These are phyloP conservation scores for Sarcophaga caerulescens DNA, from an alignment of 2,888 invertebrate genomes.

Conservation along the genomic window DNA sequence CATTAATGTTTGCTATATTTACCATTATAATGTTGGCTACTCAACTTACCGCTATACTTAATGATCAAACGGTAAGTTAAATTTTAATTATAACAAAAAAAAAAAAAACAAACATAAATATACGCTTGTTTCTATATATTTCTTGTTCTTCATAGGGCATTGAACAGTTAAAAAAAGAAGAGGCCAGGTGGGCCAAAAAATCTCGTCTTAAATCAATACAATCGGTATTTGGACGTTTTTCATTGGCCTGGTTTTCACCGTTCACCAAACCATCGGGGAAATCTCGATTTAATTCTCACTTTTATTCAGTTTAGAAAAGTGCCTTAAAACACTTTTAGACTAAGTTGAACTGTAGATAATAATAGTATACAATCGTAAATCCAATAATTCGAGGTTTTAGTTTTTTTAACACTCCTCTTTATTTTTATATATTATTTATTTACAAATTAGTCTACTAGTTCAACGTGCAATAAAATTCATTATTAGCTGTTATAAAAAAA, in stretches of 20 bases:
- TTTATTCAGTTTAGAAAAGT: slow-evolving; percentile 88
- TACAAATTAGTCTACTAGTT: not conserved
- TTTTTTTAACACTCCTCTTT: not conserved
- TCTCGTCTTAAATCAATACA: slow-evolving; percentile 97
- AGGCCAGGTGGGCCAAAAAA: slow-evolving; percentile 95
- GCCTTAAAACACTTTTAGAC: slow-evolving; percentile 34
- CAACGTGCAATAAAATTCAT: slow-evolving; percentile 23
- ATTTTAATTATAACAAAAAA: slow-evolving; percentile 28
- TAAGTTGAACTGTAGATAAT: slow-evolving; percentile 9
- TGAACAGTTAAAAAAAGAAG: slow-evolving; percentile 97
- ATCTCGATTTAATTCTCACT: slow-evolving; percentile 89
- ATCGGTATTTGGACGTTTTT: slow-evolving; percentile 98
- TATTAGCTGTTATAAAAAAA: slow-evolving; percentile 5
- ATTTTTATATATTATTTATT: not conserved
- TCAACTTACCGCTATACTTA: slow-evolving; percentile 98
- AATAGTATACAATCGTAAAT: not conserved
- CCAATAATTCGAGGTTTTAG: not conserved
- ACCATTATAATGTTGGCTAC: slow-evolving; percentile 98
- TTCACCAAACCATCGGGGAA: slow-evolving; percentile 88
- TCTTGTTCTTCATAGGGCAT: slow-evolving; percentile 87
- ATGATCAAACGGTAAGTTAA: slow-evolving; percentile 94
- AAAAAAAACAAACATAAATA: not conserved
- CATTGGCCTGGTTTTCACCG: slow-evolving; percentile 94
- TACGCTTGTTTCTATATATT: not conserved
- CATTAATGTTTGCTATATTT: slow-evolving; percentile 97